Evolutionary conservation across 2,888 invertebrate genomes (phyloP).

Genomic region (Mechanitis mazaeus): DNA sequence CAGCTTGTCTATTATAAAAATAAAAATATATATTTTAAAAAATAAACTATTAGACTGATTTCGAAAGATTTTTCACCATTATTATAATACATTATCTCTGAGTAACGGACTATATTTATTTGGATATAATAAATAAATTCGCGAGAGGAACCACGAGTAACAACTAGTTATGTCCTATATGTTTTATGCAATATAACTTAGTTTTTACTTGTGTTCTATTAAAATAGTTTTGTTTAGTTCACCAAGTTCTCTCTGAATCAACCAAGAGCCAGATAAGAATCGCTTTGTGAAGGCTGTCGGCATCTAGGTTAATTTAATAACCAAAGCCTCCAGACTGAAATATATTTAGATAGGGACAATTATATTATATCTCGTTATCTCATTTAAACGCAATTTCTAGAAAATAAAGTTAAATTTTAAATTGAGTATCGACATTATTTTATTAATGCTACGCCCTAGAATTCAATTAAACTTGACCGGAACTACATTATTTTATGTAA

Average conservation of each 20-base stretch:
- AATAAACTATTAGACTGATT: too few relatives aligned
- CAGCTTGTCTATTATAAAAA: too few relatives aligned
- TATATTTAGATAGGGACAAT: background rate
- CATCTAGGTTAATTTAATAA: slow-evolving; percentile 7
- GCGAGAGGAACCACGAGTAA: too few relatives aligned
- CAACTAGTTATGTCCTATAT: too few relatives aligned
- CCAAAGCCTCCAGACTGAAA: background rate
- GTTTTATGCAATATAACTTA: too few relatives aligned
- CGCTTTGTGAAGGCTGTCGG: slow-evolving; percentile 1
- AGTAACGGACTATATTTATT: too few relatives aligned
- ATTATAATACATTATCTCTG: too few relatives aligned
- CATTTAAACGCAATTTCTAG: background rate
- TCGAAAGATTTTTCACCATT: too few relatives aligned
- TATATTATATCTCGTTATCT: background rate
- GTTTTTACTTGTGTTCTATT: too few relatives aligned
- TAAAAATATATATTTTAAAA: too few relatives aligned
- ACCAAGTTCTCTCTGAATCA: background rate
- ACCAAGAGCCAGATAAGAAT: background rate
- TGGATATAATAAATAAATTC: too few relatives aligned
- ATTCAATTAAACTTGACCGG: slow-evolving; percentile 21
- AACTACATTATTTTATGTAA: slow-evolving; percentile 26
- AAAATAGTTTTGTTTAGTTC: background rate
- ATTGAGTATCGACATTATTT: slow-evolving; percentile 16
- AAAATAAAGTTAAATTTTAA: background rate
- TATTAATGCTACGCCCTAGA: slow-evolving; percentile 26